These are phyloP conservation scores for Zaprionus vittiger DNA, from an alignment of 1,140 invertebrate species.

Conservation along the genomic window DNA sequence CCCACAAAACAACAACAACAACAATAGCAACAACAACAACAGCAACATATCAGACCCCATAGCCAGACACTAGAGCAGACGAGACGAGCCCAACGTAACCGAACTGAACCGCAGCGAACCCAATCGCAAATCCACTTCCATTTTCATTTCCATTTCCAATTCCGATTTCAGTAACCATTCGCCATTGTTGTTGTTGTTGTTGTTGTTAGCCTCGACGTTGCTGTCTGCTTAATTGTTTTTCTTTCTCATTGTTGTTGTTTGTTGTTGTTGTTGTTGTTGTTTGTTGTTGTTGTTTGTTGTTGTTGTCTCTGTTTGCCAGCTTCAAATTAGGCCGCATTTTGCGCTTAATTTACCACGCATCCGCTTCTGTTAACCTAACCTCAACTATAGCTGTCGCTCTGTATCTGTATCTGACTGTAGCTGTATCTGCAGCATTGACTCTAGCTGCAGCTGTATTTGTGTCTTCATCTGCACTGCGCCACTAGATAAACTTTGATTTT, in stretches of 20 bases:
- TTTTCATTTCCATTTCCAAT: conserved; percentile 15
- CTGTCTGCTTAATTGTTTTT: conserved; percentile 31
- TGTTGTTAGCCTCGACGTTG: conserved; percentile 40
- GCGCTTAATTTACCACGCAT: conserved; percentile 42
- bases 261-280: conserved; percentile 8
- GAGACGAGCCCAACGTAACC: conserved; percentile 1
- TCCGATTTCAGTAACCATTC: conserved; percentile 6
- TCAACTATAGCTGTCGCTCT: neutral
- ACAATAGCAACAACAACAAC: neutral
- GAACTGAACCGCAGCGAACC: conserved; percentile 9
- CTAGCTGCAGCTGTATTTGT: conserved; percentile 4
- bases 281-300: conserved; percentile 16
- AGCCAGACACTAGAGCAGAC: conserved; percentile 7
- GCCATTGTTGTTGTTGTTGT: conserved; percentile 6
- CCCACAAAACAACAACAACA: conserved; percentile 3
- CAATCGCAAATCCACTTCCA: conserved; percentile 16
- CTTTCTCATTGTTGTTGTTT: conserved; percentile 16
- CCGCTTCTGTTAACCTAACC: conserved; percentile 6
- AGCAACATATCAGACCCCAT: neutral
- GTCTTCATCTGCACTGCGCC: conserved; percentile 34
- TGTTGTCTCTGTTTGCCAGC: conserved; percentile 1
- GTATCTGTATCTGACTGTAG: conserved; percentile 17
- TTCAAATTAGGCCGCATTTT: conserved; percentile 40
- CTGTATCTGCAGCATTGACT: neutral
- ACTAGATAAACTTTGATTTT: conserved; percentile 27